Base-by-base conservation (phyloP, 2,888 invertebrate species). In the Drosophila suboccidentalis region DNA sequence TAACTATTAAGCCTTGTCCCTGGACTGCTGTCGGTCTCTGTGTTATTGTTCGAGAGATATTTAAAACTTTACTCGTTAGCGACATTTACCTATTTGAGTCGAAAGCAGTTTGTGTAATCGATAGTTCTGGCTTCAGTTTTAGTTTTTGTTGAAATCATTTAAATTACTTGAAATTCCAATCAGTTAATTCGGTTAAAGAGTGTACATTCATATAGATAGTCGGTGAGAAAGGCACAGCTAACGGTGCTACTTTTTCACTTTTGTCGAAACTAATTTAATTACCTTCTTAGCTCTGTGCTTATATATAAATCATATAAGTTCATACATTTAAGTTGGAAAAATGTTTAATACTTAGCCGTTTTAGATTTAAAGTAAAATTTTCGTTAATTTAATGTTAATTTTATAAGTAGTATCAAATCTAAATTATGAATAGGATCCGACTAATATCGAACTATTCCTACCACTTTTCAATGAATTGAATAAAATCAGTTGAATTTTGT, bases 91-190 rank as follows among this genome's bases (percentile, higher is more conserved):
- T 57, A 11, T 41, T n/a, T 15, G 26, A n/a, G 11, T 44, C 44
- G 11, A 47, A 29, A 39, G 2, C 17, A 50, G 39, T 63, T 75
- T 75, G 75, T 76, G 63, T 72, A 76, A 76, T 72, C 77, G 61
- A 76, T 75, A 71, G 63, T 63, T 57, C 29, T 47, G 15, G 10
- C 13, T 63, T 49, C n/a, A 15, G 43, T 36, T 50, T 50, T 6
- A 17, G 15, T 49, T 32, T 49, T 1, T 15, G 15, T 49, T 13
- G 6, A 49, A 49, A n/a, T 19, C 17, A 8, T 50, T 34, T 34
- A 0, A 29, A n/a, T 15, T 15, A 32, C 29, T 47, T 32, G 10
- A 17, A 32, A 15, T 13, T 4, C 1, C 49, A 34, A 34, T 17
- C 5, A 34, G 47, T 11, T 29, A 4, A 46, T 22, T 13, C 3